Base-by-base conservation (phyloP, 2,113 vertebrate species). In the Solea senegalensis region DNA sequence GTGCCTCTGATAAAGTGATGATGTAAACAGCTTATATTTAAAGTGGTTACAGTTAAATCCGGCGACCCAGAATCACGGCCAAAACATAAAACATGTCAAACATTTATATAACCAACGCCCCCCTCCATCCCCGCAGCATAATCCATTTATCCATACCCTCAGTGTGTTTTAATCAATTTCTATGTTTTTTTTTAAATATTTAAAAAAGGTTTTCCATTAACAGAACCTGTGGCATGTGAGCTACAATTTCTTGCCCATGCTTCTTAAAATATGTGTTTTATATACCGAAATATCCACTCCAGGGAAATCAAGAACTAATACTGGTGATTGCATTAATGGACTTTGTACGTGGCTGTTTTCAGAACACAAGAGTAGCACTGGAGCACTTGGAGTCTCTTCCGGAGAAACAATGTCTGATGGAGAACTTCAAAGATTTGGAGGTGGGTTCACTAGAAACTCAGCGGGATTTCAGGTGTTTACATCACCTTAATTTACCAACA, bases 361-460 rank as follows among this genome's bases (percentile, higher is more conserved):
- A 98, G 97, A 96, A 93, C 91, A 97, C 95, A 44, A 94, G 76
- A 86, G 76, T 93, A 82, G 95, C 96, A 62, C 74, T 97, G 87
- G 93, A 96, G 73, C 95, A 96, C 92, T 90, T 97, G 91, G 96
- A 99, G 75, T 95, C 95, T 55, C 92, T 96, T 76, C 96, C 97
- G 75, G 96, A 97, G 83, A 97, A 96, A 83, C 89, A 93, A 43
- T 95, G 85, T 90, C 89, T 96, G 13, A 90, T 96, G 72, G 95
- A 97, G 74, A 94, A 95, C 80, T 94, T 94, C 82, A 96, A 90
- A 90, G 93, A 95, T 65, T 86, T 89, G 41, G 93, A 93, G 91
- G 97, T 97, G 91, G 54, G 76, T 69, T 62, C 8, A 54, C 16
- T 49, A 39, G 56, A 40, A 40, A 49, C 14, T 49, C 12, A 49